Conservation (phyloP, 2,888 invertebrate species). For the Helicoverpa assulta region DNA sequence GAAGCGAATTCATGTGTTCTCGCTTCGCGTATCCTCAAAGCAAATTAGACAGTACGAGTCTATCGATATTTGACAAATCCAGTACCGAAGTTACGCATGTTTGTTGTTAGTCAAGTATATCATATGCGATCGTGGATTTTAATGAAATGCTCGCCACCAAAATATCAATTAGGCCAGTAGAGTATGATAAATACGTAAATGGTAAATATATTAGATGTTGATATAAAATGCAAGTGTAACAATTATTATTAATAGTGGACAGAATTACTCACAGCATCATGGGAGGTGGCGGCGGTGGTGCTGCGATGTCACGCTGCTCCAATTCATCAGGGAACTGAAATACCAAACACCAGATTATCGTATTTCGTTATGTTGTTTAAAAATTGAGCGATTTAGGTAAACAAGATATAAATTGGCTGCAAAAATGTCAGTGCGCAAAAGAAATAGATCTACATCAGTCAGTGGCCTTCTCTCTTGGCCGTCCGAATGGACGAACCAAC, state of each 20-base stretch:
- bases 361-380: neutral
- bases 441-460: neutral
- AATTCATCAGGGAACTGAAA: constrained; percentile 80
- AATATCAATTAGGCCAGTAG: constrained; percentile 52
- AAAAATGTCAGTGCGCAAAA: too few relatives aligned
- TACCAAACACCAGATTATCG: constrained; percentile 12
- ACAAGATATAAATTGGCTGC: neutral
- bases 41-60: constrained; percentile 47
- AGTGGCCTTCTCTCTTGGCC: too few relatives aligned
- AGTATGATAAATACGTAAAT: constrained; percentile 20
- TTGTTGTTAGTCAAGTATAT: constrained; percentile 6
- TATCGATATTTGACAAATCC: constrained; percentile 50
- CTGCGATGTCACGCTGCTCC: constrained; percentile 73
- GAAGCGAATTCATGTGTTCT: constrained; percentile 58
- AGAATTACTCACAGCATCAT: constrained; percentile 75
- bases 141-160: constrained; percentile 41
- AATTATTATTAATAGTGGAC: neutral
- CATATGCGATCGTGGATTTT: constrained; percentile 37
- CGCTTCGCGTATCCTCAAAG: constrained; percentile 50
- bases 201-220: constrained; percentile 19
- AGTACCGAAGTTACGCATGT: constrained; percentile 18
- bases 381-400: neutral
- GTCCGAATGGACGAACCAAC: too few relatives aligned
- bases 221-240: constrained; percentile 26
- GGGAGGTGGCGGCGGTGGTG: constrained; percentile 65